Percentiles rank a stretch among this genome's conserved stretches.
These are phyloP conservation scores for Ceryle rudis DNA, from an alignment of 2,797 vertebrate species.

Conservation along the genomic window DNA sequence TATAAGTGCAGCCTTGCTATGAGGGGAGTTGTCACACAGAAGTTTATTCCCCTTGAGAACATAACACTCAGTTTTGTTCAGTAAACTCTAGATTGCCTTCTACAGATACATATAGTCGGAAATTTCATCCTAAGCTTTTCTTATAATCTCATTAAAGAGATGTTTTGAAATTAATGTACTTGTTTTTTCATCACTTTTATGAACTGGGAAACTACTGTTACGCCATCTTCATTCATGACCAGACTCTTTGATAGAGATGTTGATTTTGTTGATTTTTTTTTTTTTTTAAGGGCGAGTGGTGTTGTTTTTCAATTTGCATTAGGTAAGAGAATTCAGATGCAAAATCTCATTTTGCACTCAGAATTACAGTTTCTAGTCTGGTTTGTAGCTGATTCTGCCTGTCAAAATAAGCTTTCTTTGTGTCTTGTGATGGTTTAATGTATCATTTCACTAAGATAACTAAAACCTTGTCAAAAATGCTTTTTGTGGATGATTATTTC, in stretches of 20 bases:
- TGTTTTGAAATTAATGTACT: not conserved
- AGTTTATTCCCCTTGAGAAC: not conserved
- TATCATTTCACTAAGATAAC: not conserved
- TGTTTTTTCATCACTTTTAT: constrained; percentile 5
- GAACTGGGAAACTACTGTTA: not conserved
- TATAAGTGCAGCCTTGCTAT: not conserved
- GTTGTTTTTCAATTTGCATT: not conserved
- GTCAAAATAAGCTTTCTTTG: not conserved
- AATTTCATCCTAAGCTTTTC: not conserved
- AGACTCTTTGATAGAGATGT: not conserved
- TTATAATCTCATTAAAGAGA: not conserved
- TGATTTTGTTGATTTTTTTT: not conserved
- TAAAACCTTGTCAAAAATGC: not conserved
- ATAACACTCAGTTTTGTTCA: not conserved
- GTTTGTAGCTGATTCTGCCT: not conserved
- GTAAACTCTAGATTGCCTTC: not conserved
- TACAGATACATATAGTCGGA: not conserved
- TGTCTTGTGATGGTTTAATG: not conserved
- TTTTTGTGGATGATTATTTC: not conserved
- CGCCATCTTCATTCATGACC: not conserved
- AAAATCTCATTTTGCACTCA: not conserved
- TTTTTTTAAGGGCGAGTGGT: not conserved
- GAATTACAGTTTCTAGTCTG: not conserved
- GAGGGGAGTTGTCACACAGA: not conserved
- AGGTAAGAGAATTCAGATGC: not conserved